Evolutionary conservation across 1,140 invertebrate genomes (phyloP).

Genomic region (Diorhabda carinulata): DNA sequence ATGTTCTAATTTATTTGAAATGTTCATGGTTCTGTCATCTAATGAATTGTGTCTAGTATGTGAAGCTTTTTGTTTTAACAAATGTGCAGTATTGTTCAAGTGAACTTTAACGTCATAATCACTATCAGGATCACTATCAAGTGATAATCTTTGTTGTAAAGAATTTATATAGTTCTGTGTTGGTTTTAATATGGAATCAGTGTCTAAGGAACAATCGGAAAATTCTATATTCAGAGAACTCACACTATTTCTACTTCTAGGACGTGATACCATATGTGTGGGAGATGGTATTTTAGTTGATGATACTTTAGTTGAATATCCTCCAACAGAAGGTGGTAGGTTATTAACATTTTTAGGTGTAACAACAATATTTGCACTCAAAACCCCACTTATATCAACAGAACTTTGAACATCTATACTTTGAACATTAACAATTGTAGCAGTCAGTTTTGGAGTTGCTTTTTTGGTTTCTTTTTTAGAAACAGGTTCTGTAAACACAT

Average conservation of each 20-base stretch:
- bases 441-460: constrained; percentile 30
- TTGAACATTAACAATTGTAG: constrained; percentile 39
- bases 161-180: constrained; percentile 65
- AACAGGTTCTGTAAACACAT: constrained; percentile 16
- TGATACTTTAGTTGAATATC: constrained; percentile 37
- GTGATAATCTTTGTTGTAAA: constrained; percentile 54
- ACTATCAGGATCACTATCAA: constrained; percentile 44
- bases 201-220: constrained; percentile 54
- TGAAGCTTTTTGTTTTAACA: constrained; percentile 44
- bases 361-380: constrained; percentile 29
- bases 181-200: constrained; percentile 61
- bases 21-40: constrained; percentile 46
- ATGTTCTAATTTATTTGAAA: constrained; percentile 47
- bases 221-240: constrained; percentile 40
- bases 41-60: constrained; percentile 52
- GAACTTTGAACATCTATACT: constrained; percentile 32
- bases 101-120: constrained; percentile 39
- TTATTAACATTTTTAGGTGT: constrained; percentile 47
- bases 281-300: constrained; percentile 61
- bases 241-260: constrained; percentile 51
- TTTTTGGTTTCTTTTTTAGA: constrained; percentile 14
- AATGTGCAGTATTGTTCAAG: constrained; percentile 44
- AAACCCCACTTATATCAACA: constrained; percentile 13
- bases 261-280: constrained; percentile 52
- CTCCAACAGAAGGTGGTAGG: constrained; percentile 37